Evolutionary conservation across 2,797 vertebrate genomes (phyloP), one percentile per base, ranked within the genome.

Genomic region (Nannoperca obscura): DNA sequence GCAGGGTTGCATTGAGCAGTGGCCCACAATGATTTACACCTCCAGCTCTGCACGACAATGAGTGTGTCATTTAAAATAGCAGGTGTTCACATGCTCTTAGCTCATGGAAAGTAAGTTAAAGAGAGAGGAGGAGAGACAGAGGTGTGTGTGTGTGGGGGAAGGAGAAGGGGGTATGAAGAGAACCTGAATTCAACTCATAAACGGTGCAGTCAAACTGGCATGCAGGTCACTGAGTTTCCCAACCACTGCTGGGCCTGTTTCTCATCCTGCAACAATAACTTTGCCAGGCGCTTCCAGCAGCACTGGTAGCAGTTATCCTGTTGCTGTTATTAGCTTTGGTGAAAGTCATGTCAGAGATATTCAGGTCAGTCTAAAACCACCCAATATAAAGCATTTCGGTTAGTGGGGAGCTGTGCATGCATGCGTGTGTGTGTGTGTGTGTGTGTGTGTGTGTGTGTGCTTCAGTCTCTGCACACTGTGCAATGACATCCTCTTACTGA

Each of bases 311-410:
- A 88, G 77, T 91, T 88, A 88, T 87, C 71, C 89, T 71, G 86
- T 69, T 75, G 86, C 91, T 86, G 86, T 91, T 93, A 94, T 94
- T 93, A 93, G 86, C 88, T 85, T 86, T 80, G 88, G 86, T 87
- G 70, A 83, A 93, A 93, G 91, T 93, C 89, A 92, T 88, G 90
- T 83, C 83, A 82, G 76, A 93, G 92, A 93, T 92, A 94, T 94
- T 93, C 85, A 76, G 92, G 90, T 92, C 91, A 91, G 88, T 73
- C 78, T 77, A 32, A 82, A 93, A 93, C 92, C 92, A 73, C 89
- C 17, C 73, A 89, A 90, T 90, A 85, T 82, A 86, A 89, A 91
- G 76, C 80, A 71, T n/a, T 63, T 46, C 78, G 80, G 76, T 83
- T 85, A 58, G 83, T 78, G 87, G 82, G 64, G 76, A 87, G 71